phyloP scores from a whole-genome alignment of 2,888 invertebrate genomes.

The Anthrax anthrax region DNA sequence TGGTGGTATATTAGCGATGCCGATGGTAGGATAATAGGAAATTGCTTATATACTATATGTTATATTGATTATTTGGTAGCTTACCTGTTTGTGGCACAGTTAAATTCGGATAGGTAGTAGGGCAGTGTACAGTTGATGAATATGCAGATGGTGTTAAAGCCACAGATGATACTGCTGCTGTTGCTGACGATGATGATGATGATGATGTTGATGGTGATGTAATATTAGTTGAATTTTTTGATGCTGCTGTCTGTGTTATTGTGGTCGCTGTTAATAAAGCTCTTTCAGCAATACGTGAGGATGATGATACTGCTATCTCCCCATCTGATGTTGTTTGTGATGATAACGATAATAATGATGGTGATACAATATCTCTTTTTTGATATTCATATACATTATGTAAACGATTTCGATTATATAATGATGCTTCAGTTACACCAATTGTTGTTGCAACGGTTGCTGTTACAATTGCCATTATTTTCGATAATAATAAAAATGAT shows the following conservation, averaged over 20 bases:
- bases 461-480: background rate
- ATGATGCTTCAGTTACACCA: no score
- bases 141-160: background rate
- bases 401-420: no score
- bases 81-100: slow-evolving; percentile 12
- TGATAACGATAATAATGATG: slow-evolving; percentile 4
- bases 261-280: slow-evolving; percentile 6
- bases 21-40: no score
- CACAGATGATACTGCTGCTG: background rate
- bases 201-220: slow-evolving; percentile 7
- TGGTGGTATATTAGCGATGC: no score
- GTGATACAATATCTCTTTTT: background rate
- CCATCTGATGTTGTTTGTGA: background rate
- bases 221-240: background rate
- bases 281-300: slow-evolving; percentile 11
- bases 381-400: no score
- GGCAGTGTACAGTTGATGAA: slow-evolving; percentile 1
- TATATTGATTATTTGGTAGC: no score
- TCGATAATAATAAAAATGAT: no score
- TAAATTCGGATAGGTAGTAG: slow-evolving; percentile 11
- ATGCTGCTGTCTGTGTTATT: slow-evolving; percentile 6
- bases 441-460: background rate
- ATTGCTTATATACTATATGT: no score
- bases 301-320: no score
- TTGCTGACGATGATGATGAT: slow-evolving; percentile 5